Evolutionary conservation across 2,888 invertebrate genomes (phyloP).

Genomic region (Yponomeuta cagnagella): DNA sequence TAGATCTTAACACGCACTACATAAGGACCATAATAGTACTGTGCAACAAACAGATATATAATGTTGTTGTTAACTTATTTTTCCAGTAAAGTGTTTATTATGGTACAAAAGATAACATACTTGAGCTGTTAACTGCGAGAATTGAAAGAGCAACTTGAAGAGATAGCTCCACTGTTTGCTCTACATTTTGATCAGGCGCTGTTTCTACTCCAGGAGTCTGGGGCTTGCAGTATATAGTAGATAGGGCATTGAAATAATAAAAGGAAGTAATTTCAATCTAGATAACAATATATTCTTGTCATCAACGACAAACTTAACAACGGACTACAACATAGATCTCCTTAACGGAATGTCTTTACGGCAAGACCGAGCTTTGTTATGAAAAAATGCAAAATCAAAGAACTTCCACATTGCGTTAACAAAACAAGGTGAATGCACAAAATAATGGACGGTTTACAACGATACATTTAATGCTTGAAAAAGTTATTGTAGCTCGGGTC

Average conservation of each 20-base stretch:
- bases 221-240: neutral
- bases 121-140: no score
- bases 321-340: conserved; percentile 72
- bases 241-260: neutral
- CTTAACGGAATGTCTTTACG: conserved; percentile 54
- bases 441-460: conserved; percentile 66
- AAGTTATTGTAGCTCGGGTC: conserved; percentile 5
- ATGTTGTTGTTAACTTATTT: no score
- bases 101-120: no score
- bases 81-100: no score
- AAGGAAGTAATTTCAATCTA: conserved; percentile 38
- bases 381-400: conserved; percentile 43
- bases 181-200: neutral
- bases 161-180: neutral
- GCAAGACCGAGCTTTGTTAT: conserved; percentile 41
- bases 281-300: conserved; percentile 76
- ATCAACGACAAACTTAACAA: conserved; percentile 76
- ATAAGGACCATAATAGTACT: no score
- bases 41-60: no score
- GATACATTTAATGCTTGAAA: conserved; percentile 17
- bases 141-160: no score
- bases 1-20: no score
- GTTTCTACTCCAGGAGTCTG: neutral
- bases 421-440: conserved; percentile 44
- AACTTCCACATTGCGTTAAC: conserved; percentile 8